Base-by-base conservation (phyloP, 2,113 vertebrate species). In the Thalassoma bifasciatum region DNA sequence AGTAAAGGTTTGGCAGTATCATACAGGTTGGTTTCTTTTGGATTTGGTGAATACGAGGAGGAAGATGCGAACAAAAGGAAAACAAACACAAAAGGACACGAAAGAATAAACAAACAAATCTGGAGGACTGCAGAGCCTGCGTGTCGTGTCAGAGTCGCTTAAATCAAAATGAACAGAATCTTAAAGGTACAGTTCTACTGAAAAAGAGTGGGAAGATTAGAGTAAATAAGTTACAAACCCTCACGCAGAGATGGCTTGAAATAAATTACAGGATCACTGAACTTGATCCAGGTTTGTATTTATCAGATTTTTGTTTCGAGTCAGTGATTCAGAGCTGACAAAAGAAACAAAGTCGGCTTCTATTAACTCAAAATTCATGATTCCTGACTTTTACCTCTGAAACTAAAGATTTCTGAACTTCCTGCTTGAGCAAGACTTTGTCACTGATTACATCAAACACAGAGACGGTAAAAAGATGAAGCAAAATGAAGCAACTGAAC, bases 1-100 rank as follows among this genome's bases (percentile, higher is more conserved):
- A 42, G 87, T 50, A 46, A 66, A 17, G 66, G 59, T 56, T 57
- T 42, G 62, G 66, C 53, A 11, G 52, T 38, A 61, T 82, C 75
- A 53, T 71, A 72, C 67, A 62, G 38, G 72, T 16, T 51, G 68
- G 14, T 61, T 40, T 64, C 4, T 53, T 67, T 64, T 64, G 11
- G 5, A 19, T 53, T 70, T 51, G 68, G 50, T 59, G 59, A 54
- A 26, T n/a, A 74, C n/a, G 1, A 0, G 4, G 51, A 57, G 37
- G 56, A 10, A 42, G 58, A 75, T 59, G 75, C 65, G 37, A 60
- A 59, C 24, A 34, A n/a, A n/a, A 68, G 13, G 11, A 49, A 58
- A 47, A 54, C 53, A 54, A 49, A 21, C 19, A 72, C 67, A 52
- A 49, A 2, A 11, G 9, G 9, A 72, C 30, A 44, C 9, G 21